phyloP scores from a whole-genome alignment of 2,113 vertebrate species.

The Tilapia sparmanii region DNA sequence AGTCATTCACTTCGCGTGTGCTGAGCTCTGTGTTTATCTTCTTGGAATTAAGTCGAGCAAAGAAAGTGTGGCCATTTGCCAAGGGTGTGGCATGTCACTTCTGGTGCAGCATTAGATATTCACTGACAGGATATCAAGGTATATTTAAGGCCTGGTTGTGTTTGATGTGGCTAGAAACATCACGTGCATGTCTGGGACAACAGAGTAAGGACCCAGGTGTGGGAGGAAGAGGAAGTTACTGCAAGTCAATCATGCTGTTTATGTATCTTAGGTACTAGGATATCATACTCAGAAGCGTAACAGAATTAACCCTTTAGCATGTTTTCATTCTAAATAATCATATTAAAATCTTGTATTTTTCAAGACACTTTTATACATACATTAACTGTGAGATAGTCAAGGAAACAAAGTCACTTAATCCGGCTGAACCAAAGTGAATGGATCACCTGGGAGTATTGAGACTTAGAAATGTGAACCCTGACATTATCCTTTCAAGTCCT shows the following conservation, averaged over 20 bases:
- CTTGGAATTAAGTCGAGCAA: neutral
- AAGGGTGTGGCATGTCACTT: neutral
- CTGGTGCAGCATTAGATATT: neutral
- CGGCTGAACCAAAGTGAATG: neutral
- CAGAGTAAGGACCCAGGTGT: neutral
- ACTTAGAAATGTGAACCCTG: neutral
- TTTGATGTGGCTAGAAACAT: neutral
- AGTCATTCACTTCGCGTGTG: neutral
- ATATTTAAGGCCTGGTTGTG: neutral
- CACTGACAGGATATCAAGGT: neutral
- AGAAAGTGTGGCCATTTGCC: neutral
- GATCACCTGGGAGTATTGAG: neutral
- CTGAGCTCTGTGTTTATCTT: neutral
- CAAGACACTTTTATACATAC: neutral
- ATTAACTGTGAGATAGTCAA: neutral
- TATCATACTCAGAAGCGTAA: rapidly evolving
- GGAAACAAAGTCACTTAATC: neutral
- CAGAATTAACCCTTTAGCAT: neutral
- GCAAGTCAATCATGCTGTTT: neutral
- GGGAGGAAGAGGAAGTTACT: neutral
- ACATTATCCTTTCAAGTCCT: neutral
- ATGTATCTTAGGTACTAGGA: neutral
- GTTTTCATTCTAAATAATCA: neutral
- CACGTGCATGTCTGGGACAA: neutral
- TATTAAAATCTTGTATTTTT: neutral